A percentile compares a stretch with the other conserved stretches of the same genome.
phyloP scores from a whole-genome alignment of 2,113 vertebrate species.

The Oncorhynchus masou region DNA sequence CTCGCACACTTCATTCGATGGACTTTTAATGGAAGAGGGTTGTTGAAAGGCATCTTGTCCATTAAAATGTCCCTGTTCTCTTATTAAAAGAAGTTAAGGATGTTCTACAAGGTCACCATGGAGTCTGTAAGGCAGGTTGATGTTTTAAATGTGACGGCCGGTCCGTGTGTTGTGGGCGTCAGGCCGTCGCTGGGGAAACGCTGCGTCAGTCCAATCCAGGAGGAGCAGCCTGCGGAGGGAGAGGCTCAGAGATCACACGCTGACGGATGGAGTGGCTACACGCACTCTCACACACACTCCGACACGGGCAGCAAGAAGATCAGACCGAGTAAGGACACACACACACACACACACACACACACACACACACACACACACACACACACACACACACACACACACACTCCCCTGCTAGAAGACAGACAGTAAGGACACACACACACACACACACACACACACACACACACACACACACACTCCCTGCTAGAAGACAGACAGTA shows the following conservation, averaged over 20 bases:
- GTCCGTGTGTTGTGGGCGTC: background rate
- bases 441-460: background rate
- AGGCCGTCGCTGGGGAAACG: conserved; percentile 77
- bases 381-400: no score
- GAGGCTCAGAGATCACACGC: conserved; percentile 43
- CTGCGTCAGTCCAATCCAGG: conserved; percentile 83
- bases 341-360: conserved; percentile 18
- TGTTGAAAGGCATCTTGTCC: no score
- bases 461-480: no score
- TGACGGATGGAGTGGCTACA: conserved; percentile 67
- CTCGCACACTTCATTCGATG: no score
- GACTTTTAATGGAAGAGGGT: background rate
- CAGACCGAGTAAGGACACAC: conserved; percentile 77
- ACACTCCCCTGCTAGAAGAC: conserved; percentile 78
- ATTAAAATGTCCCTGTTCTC: no score
- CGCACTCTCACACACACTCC: conserved; percentile 61
- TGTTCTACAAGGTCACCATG: no score
- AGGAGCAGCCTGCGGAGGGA: conserved; percentile 58
- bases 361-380: conserved; percentile 7
- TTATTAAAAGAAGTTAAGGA: no score
- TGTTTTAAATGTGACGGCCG: no score
- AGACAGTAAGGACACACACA: background rate
- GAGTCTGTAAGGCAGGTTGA: no score
- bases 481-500: conserved; percentile 72
- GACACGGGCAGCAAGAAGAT: conserved; percentile 81